A percentile compares a stretch with the other conserved stretches of the same genome.
Conservation (phyloP, 2,113 vertebrate species). For the Python bivittatus region DNA sequence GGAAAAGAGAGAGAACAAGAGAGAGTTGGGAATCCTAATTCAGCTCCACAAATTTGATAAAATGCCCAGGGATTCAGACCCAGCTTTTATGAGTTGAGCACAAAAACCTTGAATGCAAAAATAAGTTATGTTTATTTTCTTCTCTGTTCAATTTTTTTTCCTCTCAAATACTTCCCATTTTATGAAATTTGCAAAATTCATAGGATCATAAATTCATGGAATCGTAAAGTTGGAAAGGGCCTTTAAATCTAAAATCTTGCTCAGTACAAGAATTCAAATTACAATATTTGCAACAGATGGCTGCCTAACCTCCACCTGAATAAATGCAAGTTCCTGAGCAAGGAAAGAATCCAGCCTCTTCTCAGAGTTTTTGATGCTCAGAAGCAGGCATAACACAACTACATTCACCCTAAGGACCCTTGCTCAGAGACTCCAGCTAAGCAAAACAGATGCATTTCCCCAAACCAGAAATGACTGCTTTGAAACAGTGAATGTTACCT, state of each 20-base stretch:
- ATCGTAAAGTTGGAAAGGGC: neutral
- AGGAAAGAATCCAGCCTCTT: neutral
- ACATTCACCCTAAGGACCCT: neutral
- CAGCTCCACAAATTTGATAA: neutral
- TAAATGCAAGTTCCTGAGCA: neutral
- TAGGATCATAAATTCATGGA: neutral
- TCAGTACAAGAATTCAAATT: neutral
- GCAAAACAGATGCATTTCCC: too few relatives aligned
- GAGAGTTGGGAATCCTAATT: neutral
- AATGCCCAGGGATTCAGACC: neutral
- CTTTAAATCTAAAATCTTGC: neutral
- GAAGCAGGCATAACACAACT: neutral
- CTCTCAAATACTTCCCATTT: neutral
- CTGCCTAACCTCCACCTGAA: neutral
- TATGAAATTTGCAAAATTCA: neutral
- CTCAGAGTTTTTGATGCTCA: neutral
- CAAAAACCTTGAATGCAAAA: neutral
- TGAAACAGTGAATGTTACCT: too few relatives aligned
- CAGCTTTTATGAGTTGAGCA: neutral
- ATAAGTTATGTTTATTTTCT: neutral
- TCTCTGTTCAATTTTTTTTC: neutral
- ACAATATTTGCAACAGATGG: neutral
- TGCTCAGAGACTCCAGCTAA: neutral
- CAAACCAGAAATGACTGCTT: too few relatives aligned
- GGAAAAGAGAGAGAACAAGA: neutral